Percentiles rank a stretch among this genome's conserved stretches.
These are phyloP conservation scores for Eumeta japonica DNA, from an alignment of 1,140 invertebrate species.

Conservation along the genomic window DNA sequence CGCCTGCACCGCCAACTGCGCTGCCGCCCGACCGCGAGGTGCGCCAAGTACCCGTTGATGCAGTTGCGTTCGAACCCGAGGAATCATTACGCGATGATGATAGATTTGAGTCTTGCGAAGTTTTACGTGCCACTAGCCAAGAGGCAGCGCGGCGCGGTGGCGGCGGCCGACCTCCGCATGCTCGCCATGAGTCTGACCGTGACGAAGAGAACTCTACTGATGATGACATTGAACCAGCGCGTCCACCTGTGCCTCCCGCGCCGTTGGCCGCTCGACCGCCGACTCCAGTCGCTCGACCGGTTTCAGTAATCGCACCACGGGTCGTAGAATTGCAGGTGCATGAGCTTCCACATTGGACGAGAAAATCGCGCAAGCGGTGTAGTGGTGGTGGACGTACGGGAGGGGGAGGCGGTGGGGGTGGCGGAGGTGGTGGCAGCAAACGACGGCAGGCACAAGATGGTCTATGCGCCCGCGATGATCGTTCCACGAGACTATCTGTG, in stretches of 20 bases:
- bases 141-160: conserved; percentile 77
- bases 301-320: conserved; percentile 23
- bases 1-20: conserved; percentile 29
- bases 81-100: conserved; percentile 86
- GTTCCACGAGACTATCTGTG: conserved; percentile 79
- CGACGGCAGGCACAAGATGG: conserved; percentile 71
- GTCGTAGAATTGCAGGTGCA: conserved; percentile 34
- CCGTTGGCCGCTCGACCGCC: conserved; percentile 31
- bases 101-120: conserved; percentile 85
- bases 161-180: conserved; percentile 73
- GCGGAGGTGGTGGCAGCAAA: conserved; percentile 54
- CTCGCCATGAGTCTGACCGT: conserved; percentile 76
- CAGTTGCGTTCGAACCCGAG: conserved; percentile 80
- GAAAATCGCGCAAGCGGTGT: conserved; percentile 25
- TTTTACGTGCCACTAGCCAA: conserved; percentile 85
- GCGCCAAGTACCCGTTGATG: conserved; percentile 82
- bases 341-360: conserved; percentile 30
- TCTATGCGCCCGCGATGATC: conserved; percentile 71
- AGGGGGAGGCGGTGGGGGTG: conserved; percentile 25
- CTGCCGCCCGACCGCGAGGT: conserved; percentile 74
- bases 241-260: conserved; percentile 54
- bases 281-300: conserved; percentile 42
- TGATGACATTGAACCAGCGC: conserved; percentile 80
- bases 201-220: conserved; percentile 89
- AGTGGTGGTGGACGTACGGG: conserved; percentile 19